These are phyloP conservation scores for Poecile atricapillus DNA, from an alignment of 2,113 vertebrate species.

Conservation along the genomic window DNA sequence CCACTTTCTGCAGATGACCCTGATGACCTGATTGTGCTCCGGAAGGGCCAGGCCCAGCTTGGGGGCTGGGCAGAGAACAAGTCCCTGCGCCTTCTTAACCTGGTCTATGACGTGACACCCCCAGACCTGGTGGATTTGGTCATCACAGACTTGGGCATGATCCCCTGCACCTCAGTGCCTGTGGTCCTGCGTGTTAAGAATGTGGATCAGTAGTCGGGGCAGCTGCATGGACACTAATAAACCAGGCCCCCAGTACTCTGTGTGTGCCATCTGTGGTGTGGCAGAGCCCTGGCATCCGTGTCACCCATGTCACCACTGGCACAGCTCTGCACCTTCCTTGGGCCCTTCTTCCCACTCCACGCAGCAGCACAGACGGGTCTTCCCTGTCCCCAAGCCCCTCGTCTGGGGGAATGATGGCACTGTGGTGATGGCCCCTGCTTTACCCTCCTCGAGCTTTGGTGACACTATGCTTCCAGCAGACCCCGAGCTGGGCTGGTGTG, in stretches of 20 bases:
- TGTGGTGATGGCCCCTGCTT: not conserved
- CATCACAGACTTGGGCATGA: conserved; percentile 98
- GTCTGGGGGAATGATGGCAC: accelerated
- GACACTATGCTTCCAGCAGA: not conserved
- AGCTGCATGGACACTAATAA: not conserved
- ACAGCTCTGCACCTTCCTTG: not conserved
- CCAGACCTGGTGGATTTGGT: conserved; percentile 96
- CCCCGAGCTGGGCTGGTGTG: accelerated
- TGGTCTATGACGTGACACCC: conserved; percentile 95
- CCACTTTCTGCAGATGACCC: conserved; percentile 84
- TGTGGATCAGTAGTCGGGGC: conserved; percentile 82
- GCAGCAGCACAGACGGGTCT: accelerated
- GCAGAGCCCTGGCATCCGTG: accelerated
- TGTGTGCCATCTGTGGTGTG: not conserved
- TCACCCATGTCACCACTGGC: not conserved
- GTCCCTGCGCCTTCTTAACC: conserved; percentile 86
- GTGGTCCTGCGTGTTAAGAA: conserved; percentile 96
- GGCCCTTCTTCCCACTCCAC: not conserved
- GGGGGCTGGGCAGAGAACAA: conserved; percentile 82
- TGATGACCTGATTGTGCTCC: conserved; percentile 87
- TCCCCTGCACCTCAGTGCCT: conserved; percentile 96
- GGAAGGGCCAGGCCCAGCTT: conserved; percentile 82
- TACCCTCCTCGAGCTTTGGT: accelerated
- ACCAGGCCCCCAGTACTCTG: not conserved
- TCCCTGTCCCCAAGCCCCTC: not conserved